Percentiles rank a stretch among this genome's conserved stretches.
phyloP scores from a whole-genome alignment of 1,140 invertebrate species.

The Drosophila sucinea region DNA sequence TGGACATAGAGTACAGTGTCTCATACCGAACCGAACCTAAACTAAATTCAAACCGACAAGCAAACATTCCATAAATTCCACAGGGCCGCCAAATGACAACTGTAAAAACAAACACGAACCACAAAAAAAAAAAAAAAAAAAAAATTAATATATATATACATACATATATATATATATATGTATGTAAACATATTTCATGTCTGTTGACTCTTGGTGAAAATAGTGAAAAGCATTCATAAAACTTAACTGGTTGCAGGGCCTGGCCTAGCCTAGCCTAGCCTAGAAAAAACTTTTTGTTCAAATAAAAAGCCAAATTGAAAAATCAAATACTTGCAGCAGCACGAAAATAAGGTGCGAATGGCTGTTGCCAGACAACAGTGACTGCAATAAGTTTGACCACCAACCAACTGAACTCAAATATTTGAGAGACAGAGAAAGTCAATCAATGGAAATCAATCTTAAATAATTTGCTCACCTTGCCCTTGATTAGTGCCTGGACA shows the following conservation, averaged over 20 bases:
- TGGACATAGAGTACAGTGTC: constrained; percentile 19
- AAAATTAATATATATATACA: constrained; percentile 22
- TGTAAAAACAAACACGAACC: constrained; percentile 21
- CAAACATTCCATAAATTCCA: constrained; percentile 54
- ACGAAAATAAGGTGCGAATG: constrained; percentile 28
- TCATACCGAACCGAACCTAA: constrained; percentile 6
- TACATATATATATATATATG: neutral
- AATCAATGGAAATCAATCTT: too few species aligned
- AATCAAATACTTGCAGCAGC: constrained; percentile 30
- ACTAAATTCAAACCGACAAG: constrained; percentile 9
- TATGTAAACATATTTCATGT: neutral
- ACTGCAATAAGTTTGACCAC: constrained; percentile 8
- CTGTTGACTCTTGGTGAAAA: constrained; percentile 58
- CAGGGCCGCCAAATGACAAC: constrained; percentile 22
- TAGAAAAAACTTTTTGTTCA: neutral
- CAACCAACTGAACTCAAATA: neutral
- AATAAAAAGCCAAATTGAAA: constrained; percentile 42
- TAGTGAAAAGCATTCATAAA: constrained; percentile 65
- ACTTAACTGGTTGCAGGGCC: constrained; percentile 7
- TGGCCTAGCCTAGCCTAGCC: neutral
- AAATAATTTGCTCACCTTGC: constrained; percentile 87
- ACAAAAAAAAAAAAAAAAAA: constrained; percentile 19
- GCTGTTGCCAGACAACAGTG: constrained; percentile 13
- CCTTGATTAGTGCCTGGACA: constrained; percentile 93
- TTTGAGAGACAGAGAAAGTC: neutral